Conservation (phyloP, 2,888 invertebrate genomes). For the Phlogophora meticulosa region DNA sequence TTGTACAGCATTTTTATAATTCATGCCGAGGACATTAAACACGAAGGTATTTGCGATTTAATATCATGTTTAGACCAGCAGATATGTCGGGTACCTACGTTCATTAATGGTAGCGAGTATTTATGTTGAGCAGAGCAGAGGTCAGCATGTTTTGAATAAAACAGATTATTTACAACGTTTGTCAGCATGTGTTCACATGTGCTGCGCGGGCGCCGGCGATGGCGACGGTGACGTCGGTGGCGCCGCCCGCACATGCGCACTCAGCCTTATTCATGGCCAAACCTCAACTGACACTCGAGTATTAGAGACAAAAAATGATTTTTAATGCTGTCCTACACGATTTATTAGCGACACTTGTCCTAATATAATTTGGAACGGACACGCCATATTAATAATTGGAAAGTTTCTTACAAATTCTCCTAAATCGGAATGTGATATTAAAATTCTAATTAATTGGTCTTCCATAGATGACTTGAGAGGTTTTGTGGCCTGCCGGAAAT, state of each 20-base stretch:
- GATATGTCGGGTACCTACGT: slow-evolving; percentile 35
- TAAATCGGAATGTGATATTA: slow-evolving; percentile 32
- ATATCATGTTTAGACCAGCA: slow-evolving; percentile 30
- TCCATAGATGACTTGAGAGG: slow-evolving; percentile 26
- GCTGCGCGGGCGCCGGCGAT: slow-evolving; percentile 75
- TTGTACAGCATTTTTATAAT: slow-evolving; percentile 50
- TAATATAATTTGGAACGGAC: slow-evolving; percentile 55
- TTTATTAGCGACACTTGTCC: slow-evolving; percentile 62
- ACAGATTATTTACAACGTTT: slow-evolving; percentile 75
- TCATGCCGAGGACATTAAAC: slow-evolving; percentile 18
- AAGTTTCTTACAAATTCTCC: slow-evolving; percentile 35
- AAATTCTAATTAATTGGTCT: slow-evolving; percentile 33
- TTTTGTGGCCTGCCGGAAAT: slow-evolving; percentile 12
- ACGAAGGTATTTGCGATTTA: slow-evolving; percentile 19
- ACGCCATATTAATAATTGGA: slow-evolving; percentile 37
- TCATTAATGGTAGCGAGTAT: slow-evolving; percentile 54
- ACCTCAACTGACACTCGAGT: slow-evolving; percentile 60
- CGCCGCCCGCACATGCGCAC: slow-evolving; percentile 75
- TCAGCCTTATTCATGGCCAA: slow-evolving; percentile 72
- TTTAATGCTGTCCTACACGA: slow-evolving; percentile 58
- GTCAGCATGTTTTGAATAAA: slow-evolving; percentile 78
- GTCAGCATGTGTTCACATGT: slow-evolving; percentile 80
- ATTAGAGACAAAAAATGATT: slow-evolving; percentile 66
- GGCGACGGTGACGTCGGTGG: slow-evolving; percentile 71
- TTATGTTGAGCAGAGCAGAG: slow-evolving; percentile 69